Conservation (phyloP, 1,140 invertebrate genomes). For the Trichomalopsis sarcophagae region DNA sequence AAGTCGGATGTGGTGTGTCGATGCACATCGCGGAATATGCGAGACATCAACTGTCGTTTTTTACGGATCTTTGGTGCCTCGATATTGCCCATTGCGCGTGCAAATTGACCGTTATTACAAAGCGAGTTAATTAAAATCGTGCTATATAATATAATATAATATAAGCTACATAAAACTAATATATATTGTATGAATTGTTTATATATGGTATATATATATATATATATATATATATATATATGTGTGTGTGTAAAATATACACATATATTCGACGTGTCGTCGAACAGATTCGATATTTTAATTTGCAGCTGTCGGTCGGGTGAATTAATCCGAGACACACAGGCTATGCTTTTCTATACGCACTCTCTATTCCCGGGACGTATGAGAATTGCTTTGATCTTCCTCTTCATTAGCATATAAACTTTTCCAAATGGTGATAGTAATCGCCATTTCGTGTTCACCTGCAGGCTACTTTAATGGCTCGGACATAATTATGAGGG, state of each 20-base stretch:
- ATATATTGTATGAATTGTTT: conserved; percentile 33
- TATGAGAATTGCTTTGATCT: not conserved
- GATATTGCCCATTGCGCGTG: conserved; percentile 26
- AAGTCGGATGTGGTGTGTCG: conserved; percentile 55
- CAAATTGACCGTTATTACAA: conserved; percentile 32
- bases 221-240: no score
- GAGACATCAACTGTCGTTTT: conserved; percentile 27
- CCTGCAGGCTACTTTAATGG: not conserved
- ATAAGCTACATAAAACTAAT: not conserved
- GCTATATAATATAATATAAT: not conserved
- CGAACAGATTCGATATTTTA: not conserved
- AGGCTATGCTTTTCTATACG: not conserved
- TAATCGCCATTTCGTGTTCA: conserved; percentile 38
- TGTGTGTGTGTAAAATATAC: no score
- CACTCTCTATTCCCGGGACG: not conserved
- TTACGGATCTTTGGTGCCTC: conserved; percentile 35
- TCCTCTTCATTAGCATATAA: conserved; percentile 43
- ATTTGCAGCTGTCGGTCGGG: not conserved
- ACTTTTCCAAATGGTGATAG: conserved; percentile 51
- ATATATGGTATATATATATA: not conserved
- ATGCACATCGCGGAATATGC: conserved; percentile 42
- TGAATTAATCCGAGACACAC: not conserved
- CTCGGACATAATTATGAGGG: conserved; percentile 54
- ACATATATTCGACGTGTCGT: no score
- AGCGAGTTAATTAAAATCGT: conserved; percentile 38